These are phyloP conservation scores for Pristionchus exspectatus DNA, from an alignment of 2,888 invertebrate species.

Conservation along the genomic window DNA sequence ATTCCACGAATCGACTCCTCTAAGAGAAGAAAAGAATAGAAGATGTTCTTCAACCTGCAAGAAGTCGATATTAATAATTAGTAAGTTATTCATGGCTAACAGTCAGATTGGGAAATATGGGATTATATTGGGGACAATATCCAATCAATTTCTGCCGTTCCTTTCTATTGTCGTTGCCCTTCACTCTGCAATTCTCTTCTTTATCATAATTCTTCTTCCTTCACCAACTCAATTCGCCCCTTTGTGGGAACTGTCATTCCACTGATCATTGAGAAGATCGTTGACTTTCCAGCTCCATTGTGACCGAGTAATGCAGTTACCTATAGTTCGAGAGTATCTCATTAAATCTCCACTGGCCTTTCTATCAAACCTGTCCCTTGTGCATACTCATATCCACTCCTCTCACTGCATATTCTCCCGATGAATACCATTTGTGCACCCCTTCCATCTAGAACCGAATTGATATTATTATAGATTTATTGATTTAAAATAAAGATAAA, in stretches of 20 bases:
- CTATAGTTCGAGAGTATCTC: constrained; percentile 54
- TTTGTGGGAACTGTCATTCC: constrained; percentile 70
- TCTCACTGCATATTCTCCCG: constrained; percentile 72
- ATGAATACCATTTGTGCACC: constrained; percentile 21
- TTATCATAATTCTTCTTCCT: not conserved
- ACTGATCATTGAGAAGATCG: constrained; percentile 68
- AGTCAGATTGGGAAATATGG: constrained; percentile 70
- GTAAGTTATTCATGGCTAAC: not conserved
- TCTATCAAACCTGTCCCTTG: constrained; percentile 67
- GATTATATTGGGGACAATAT: constrained; percentile 71
- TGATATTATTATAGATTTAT: constrained; percentile 37
- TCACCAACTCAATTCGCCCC: constrained; percentile 59
- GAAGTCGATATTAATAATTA: not conserved
- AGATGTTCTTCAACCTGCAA: constrained; percentile 74
- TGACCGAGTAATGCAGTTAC: constrained; percentile 76
- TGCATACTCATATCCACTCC: constrained; percentile 71
- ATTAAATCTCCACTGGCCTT: not conserved
- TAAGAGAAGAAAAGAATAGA: constrained; percentile 70
- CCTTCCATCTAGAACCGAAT: not conserved
- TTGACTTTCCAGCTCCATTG: constrained; percentile 76
- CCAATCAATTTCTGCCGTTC: constrained; percentile 68
- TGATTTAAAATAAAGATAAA: not conserved
- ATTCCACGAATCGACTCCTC: constrained; percentile 61
- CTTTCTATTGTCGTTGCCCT: constrained; percentile 60
- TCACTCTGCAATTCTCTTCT: constrained; percentile 58